A percentile compares a stretch with the other conserved stretches of the same genome.
Evolutionary conservation across 2,113 vertebrate species (phyloP).

Genomic region (Edolisoma coerulescens): DNA sequence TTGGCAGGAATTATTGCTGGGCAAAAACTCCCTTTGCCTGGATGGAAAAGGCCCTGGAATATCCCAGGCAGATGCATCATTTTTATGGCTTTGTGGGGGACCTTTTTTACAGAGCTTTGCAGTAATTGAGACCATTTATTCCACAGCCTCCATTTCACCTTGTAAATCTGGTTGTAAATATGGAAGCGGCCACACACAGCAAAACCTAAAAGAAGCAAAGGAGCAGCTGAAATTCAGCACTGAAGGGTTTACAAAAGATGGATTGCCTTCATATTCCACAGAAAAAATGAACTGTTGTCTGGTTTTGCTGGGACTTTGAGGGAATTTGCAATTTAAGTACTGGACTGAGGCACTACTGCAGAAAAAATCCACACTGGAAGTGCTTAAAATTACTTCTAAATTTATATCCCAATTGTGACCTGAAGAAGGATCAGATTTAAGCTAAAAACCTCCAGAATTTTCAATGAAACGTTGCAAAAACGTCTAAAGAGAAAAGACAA

Average conservation of each 20-base stretch:
- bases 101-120: background rate
- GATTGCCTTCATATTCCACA: background rate
- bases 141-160: background rate
- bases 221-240: background rate
- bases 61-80: constrained; percentile 6
- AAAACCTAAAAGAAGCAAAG: background rate
- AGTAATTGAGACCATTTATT: background rate
- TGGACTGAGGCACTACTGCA: background rate
- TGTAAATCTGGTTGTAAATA: background rate
- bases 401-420: background rate
- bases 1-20: background rate
- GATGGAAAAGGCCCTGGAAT: background rate
- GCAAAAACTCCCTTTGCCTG: background rate
- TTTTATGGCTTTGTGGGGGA: constrained; percentile 40
- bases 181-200: background rate
- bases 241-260: background rate
- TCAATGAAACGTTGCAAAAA: rapidly evolving
- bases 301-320: background rate
- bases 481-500: rapidly evolving
- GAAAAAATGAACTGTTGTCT: background rate
- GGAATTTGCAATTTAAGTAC: background rate
- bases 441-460: background rate
- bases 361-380: background rate
- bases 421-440: background rate
- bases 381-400: background rate